phyloP scores from a whole-genome alignment of 2,113 vertebrate genomes.

The Neodon shergylaensis region DNA sequence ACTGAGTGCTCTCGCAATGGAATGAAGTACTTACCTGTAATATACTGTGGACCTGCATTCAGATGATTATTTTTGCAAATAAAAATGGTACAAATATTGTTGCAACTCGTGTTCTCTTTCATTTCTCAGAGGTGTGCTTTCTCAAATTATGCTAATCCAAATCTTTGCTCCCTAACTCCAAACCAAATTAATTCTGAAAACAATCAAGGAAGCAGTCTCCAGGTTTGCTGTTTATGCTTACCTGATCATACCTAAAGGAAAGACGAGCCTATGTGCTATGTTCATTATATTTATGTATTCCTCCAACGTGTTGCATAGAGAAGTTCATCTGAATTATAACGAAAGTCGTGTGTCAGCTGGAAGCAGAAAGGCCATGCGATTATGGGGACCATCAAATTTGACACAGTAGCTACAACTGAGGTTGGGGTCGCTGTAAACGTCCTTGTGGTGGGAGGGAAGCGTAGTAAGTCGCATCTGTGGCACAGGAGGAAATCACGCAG shows the following conservation, averaged over 20 bases:
- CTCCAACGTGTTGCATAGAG: background rate
- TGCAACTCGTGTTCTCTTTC: constrained; percentile 70
- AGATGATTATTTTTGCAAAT: constrained; percentile 91
- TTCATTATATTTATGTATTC: background rate
- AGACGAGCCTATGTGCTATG: background rate
- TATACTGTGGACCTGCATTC: constrained; percentile 86
- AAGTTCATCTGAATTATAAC: constrained; percentile 6
- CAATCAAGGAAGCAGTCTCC: constrained; percentile 21
- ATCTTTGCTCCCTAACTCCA: background rate
- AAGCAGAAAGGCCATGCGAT: background rate
- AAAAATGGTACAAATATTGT: constrained; percentile 88
- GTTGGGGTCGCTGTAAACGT: background rate
- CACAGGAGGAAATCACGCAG: background rate
- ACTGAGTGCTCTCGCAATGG: constrained; percentile 87
- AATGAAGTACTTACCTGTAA: constrained; percentile 84
- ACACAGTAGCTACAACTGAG: background rate
- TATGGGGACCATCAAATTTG: background rate
- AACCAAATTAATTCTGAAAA: constrained; percentile 41
- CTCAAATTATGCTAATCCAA: background rate
- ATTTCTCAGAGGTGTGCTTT: constrained; percentile 54
- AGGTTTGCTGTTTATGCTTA: background rate
- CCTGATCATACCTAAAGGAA: constrained; percentile 1
- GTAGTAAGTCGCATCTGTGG: background rate
- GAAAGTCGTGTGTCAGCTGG: background rate
- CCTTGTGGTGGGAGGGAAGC: background rate